A percentile compares a stretch with the other conserved stretches of the same genome.
These are phyloP conservation scores for Smittia aterrima DNA, from an alignment of 2,888 invertebrate genomes.

Conservation along the genomic window DNA sequence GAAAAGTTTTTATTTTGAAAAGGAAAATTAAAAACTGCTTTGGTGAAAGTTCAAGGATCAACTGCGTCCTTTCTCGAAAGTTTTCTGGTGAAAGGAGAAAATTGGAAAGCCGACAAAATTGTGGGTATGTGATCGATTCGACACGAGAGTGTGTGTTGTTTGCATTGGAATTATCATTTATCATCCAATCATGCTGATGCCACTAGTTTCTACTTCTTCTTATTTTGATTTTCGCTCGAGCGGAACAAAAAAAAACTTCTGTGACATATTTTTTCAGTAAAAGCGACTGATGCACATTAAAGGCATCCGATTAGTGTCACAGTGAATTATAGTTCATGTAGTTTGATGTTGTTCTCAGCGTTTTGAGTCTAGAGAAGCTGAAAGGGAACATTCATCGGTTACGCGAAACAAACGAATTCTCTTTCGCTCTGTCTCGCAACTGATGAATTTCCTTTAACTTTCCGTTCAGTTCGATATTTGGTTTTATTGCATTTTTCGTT, in stretches of 20 bases:
- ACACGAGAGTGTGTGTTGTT: neutral
- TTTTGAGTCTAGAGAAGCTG: neutral
- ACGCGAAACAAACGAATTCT: too few species aligned
- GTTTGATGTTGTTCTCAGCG: slow-evolving; percentile 6
- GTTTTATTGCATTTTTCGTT: neutral
- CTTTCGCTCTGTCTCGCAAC: too few species aligned
- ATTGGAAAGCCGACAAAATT: slow-evolving; percentile 41
- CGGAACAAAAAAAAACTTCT: neutral
- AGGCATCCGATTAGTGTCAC: neutral
- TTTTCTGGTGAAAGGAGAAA: neutral
- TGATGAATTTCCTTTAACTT: neutral
- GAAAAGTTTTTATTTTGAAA: too few species aligned
- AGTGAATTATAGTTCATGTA: neutral
- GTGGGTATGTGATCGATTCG: slow-evolving; percentile 25
- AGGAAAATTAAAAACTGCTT: neutral
- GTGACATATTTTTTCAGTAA: slow-evolving; percentile 7
- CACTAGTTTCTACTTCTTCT: neutral
- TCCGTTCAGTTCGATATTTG: neutral
- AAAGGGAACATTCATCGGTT: too few species aligned
- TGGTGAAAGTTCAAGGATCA: neutral
- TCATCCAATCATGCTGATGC: neutral
- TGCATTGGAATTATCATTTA: neutral
- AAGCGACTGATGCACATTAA: neutral
- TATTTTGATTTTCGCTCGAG: neutral
- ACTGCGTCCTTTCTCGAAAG: slow-evolving; percentile 1